Evolutionary conservation across 53 echinoderm and acorn worm species (phyloP), one percentile per base, ranked within the genome.

Genomic region (Echinometra lucunter): DNA sequence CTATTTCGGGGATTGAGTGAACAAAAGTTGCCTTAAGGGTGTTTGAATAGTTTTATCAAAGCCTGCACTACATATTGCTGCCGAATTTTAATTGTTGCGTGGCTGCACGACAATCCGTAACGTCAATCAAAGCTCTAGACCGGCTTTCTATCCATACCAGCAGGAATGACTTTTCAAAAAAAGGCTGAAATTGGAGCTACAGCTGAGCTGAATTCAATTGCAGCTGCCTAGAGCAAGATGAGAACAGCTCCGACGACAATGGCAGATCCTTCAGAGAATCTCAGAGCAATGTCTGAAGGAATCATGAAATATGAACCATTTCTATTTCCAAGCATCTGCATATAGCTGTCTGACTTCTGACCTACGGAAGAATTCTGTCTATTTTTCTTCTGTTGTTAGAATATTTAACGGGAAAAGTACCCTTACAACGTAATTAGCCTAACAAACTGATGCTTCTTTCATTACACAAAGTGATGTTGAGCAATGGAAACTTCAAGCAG

Each of bases 151-250:
- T 89, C 89, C 58, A 45, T 37, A 60, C 45, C 57, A 57, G 38
- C 60, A 57, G 89, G 89, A 40, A 57, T 58, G 89, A 58, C 89
- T 37, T 58, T 18, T n/a, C n/a, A 89, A n/a, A 89, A 89, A 58
- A 25, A 57, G 60, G 38, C 58, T 57, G 89, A 89, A 91, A 91
- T 63, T 45, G 69, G 91, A 91, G 91, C 91, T n/a, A 45, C 91
- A 91, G 91, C 91, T 91, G 91, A 91, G 69, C 69, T 91, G 91
- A 69, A 91, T 91, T 91, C 91, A 69, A 91, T 69, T 69, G 91
- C 91, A 91, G 91, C 91, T 91, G 91, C 66, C 91, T 38, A 47
- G 28, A 91, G 91, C 45, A 91, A 91, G 89, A 89, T 15, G 57
- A 35, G 58, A 35, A 85, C 85, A 49, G 44, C 40, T 49, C 42